Evolutionary conservation across 2,888 invertebrate species (phyloP), one percentile per base, ranked within the genome.

Genomic region (Dromius quadrimaculatus): DNA sequence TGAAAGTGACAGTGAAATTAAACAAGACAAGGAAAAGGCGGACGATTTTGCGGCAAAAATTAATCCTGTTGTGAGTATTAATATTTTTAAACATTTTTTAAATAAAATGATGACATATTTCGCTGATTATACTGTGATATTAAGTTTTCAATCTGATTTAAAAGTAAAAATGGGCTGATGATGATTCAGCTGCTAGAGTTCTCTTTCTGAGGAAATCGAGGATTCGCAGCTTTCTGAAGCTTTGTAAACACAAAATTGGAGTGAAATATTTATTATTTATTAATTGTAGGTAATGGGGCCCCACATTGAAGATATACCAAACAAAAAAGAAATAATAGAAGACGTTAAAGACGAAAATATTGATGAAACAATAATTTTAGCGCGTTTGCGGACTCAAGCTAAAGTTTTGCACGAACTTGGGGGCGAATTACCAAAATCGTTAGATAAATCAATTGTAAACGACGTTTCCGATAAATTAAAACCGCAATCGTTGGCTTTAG

Each of bases 141-240:
- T 72, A 81, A 83, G 83, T 83, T 83, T 83, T 83, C 83, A 83
- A 83, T 80, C 83, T 83, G 83, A 83, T 13, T 1, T 8, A 1
- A 28, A 68, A 73, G 68, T 68, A 65, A 65, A 71, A 32, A 61
- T 36, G 20, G 61, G 23, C 11, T 77, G 76, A 76, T 83, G 83
- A 83, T 82, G 82, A 81, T 73, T 72, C 76, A 41, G 69, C 79
- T 80, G 81, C 78, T 82, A 80, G 81, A 83, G 80, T 78, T 78
- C 76, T 79, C 78, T 78, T 75, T 72, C 41, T 17, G 2, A 4
- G 62, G n/a, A n/a, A 70, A 62, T 70, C 13, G 61, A 70, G 70
- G 50, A 70, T 62, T 70, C 70, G 62, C 62, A 62, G 62, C 50
- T 45, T 34, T 68, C 68, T 68, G 68, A 68, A 57, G 50, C 23